Conservation (phyloP, 2,888 invertebrate species). For the Opisthograptis luteolata region DNA sequence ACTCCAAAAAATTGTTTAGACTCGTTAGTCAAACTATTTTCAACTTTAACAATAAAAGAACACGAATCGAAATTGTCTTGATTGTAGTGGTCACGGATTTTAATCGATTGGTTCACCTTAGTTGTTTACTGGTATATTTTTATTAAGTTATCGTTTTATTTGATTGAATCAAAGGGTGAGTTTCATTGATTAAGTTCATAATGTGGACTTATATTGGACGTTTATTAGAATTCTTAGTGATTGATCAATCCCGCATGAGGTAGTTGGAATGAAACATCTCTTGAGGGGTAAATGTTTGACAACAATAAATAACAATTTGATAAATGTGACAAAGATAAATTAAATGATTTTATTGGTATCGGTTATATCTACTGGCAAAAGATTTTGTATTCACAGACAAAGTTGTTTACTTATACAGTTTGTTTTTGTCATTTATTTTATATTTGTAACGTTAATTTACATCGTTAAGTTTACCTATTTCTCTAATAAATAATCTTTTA, state of each 20-base stretch:
- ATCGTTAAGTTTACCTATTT: no score
- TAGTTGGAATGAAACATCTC: no score
- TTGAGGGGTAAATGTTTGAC: no score
- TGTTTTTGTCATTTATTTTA: no score
- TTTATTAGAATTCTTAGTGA: conserved; percentile 8
- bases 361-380: no score
- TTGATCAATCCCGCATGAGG: conserved; percentile 25
- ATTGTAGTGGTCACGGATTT: conserved; percentile 1
- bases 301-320: no score
- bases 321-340: no score
- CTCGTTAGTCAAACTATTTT: neutral
- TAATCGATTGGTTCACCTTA: conserved; percentile 38
- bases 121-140: conserved; percentile 34
- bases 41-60: neutral
- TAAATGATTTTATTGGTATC: no score
- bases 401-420: no score
- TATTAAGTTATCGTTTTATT: conserved; percentile 35
- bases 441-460: no score
- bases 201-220: neutral
- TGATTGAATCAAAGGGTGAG: conserved; percentile 12
- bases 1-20: neutral
- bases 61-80: neutral
- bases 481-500: no score
- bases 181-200: conserved; percentile 9
- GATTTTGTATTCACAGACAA: no score